Base-by-base conservation (phyloP, 1,140 invertebrate species). In the Copidosoma floridanum region DNA sequence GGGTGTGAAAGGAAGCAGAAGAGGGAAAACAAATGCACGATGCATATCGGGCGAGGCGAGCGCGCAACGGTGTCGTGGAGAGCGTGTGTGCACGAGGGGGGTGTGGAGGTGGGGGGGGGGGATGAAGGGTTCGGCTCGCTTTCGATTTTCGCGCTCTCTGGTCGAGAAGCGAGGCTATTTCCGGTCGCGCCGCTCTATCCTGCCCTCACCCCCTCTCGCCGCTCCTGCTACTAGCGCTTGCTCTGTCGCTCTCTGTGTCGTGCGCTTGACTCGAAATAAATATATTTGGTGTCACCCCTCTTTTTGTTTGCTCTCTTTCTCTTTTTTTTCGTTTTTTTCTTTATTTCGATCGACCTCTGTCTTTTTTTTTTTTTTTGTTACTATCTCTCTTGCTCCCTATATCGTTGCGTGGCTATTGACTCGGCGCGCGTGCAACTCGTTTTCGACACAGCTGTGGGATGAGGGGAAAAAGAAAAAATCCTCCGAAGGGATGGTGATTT, bases 91-190 rank as follows among this genome's bases (percentile, higher is more conserved):
- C n/a, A n/a, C n/a, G n/a, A 35, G 37, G 48, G 47, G 48, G 18
- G 38, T 37, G 32, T 37, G 24, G 38, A 44, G 16, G 18, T 11
- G 18, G 43, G 16, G 3, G 14, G 21, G 10, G 7, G 7, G 21
- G 11, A 14, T 14, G 7, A 16, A 11, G 26, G 6, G 3, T 23
- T 24, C 32, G 23, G 23, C 38, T 46, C 48, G 50, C 51, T 60
- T 60, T 60, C 58, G 51, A 60, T 60, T 60, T 60, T 60, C 58
- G 23, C 51, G 43, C 50, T 52, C 40, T 53, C 27, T 59, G 29
- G 57, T 29, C 50, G 58, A 60, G 58, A 60, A 32, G 58, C 58
- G 35, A 60, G 18, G 50, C 51, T 60, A 60, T 60, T 60, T 60
- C 58, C 58, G 58, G 21, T 46, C 21, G 48, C 47, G 47, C 48